Conservation (phyloP, 2,888 invertebrate genomes). For the Drosophila vallismaia region DNA sequence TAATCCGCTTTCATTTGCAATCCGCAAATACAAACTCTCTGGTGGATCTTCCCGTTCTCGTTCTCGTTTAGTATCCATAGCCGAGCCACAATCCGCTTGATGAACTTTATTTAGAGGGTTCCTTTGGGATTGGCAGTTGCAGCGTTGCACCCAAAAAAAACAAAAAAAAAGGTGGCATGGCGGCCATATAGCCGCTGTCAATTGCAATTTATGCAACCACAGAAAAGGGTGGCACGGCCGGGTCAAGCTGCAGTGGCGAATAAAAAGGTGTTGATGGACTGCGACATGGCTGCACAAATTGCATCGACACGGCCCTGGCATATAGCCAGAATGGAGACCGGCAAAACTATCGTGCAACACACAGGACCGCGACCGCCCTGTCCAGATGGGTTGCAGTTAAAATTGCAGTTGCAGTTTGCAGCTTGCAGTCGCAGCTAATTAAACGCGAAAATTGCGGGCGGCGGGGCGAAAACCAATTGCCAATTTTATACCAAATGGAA, state of each 20-base stretch:
- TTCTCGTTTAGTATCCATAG: conserved; percentile 11
- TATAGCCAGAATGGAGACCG: conserved; percentile 32
- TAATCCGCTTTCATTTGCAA: neutral
- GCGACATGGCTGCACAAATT: conserved; percentile 73
- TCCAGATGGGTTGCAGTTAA: conserved; percentile 44
- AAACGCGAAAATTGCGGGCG: conserved; percentile 65
- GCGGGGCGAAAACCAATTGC: conserved; percentile 41
- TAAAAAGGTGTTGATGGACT: conserved; percentile 76
- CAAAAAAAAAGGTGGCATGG: neutral
- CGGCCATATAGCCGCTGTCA: neutral
- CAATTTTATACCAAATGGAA: conserved; percentile 31
- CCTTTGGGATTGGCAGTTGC: conserved; percentile 8
- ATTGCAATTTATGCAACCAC: conserved; percentile 34
- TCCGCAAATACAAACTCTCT: neutral
- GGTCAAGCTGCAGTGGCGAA: conserved; percentile 21
- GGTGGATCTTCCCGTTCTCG: neutral
- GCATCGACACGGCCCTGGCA: conserved; percentile 50
- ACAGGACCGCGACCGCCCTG: neutral
- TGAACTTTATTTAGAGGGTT: conserved; percentile 26
- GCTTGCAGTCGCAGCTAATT: conserved; percentile 68
- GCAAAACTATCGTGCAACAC: neutral
- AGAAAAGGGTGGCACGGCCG: neutral
- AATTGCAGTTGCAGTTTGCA: conserved; percentile 27
- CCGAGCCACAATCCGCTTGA: conserved; percentile 25
- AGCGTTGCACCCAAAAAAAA: neutral